A percentile compares a stretch with the other conserved stretches of the same genome.
phyloP scores from a whole-genome alignment of 2,113 vertebrate genomes.

The Tangachromis dhanisi region DNA sequence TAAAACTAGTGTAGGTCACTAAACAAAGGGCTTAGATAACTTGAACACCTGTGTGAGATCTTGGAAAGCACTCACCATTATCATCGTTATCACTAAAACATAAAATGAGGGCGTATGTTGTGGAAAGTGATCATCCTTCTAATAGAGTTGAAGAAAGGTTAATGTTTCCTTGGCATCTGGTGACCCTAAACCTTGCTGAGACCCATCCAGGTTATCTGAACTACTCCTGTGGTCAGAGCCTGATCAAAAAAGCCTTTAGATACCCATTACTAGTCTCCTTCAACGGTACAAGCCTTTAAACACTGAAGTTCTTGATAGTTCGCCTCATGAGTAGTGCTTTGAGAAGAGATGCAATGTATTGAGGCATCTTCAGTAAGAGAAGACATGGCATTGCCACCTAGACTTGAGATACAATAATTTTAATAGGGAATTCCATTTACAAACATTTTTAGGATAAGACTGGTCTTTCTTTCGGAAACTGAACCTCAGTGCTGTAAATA shows the following conservation, averaged over 20 bases:
- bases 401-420: not conserved
- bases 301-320: not conserved
- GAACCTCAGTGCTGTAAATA: not conserved
- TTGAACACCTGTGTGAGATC: not conserved
- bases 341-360: not conserved
- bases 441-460: not conserved
- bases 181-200: not conserved
- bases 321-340: not conserved
- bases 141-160: rapidly evolving
- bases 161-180: not conserved
- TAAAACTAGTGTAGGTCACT: not conserved
- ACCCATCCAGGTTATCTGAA: not conserved
- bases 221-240: not conserved
- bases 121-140: not conserved
- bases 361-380: not conserved
- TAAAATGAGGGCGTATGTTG: not conserved
- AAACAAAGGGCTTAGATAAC: not conserved
- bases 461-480: not conserved
- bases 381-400: not conserved
- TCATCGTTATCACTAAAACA: not conserved
- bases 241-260: not conserved
- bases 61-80: not conserved
- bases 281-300: not conserved
- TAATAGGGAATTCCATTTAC: not conserved
- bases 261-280: not conserved